Evolutionary conservation across 2,797 vertebrate genomes (phyloP), one percentile per base, ranked within the genome.

Genomic region (Botia almorhae): DNA sequence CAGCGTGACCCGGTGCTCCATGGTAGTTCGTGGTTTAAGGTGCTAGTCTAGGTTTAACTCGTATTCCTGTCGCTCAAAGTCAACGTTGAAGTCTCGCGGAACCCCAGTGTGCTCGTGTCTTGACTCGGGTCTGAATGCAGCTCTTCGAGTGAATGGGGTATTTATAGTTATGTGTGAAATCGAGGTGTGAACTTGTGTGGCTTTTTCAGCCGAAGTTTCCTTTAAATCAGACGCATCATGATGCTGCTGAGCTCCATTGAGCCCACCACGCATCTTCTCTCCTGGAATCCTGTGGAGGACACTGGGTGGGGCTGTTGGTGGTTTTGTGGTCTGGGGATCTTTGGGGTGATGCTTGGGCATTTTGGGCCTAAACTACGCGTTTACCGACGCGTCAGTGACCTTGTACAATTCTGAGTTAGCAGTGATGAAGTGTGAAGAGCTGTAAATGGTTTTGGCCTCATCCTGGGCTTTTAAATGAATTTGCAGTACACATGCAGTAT

Each of bases 141-240:
- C 79, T 72, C 69, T 81, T 78, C 63, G 76, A 81, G 58, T 83
- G 69, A 76, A 73, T 76, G 61, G 14, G 17, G 69, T 83, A 86
- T 87, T 84, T 87, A 87, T 87, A 85, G 79, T 75, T 74, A 75
- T 68, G 72, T 69, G 55, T 63, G 78, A 14, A 12, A 75, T 73
- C 48, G 70, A 86, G 82, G 88, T 88, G 88, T 87, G 85, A 89
- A 85, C 13, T 55, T 74, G 69, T 87, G 85, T 86, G 85, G 84
- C 75, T 82, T 88, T 63, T n/a, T 71, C 58, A 64, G 64, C 61
- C 39, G 46, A 51, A 76, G 83, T 88, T 89, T 89, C 88, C 88
- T 86, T 83, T 88, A 84, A 89, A 86, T 88, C 82, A 83, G 81
- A 82, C 83, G 77, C 72, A 83, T 69, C 39, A 84, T 65, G 72